A percentile compares a stretch with the other conserved stretches of the same genome.
Evolutionary conservation across 2,888 invertebrate genomes (phyloP).

Genomic region (Hermaeophaga mercurialis): DNA sequence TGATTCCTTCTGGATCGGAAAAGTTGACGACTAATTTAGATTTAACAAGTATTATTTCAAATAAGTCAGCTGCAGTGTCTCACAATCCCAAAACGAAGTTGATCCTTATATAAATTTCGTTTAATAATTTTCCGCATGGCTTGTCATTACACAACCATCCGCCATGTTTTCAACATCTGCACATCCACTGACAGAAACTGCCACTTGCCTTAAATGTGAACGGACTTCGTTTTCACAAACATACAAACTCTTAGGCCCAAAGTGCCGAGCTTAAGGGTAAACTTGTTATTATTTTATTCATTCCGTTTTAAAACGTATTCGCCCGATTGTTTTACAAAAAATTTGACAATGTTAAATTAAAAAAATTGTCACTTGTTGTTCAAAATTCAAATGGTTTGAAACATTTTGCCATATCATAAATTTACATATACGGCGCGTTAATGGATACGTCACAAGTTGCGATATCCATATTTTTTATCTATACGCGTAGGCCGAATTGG

Average conservation of each 20-base stretch:
- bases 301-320: not conserved
- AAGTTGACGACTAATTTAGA: no score
- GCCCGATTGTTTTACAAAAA: no score
- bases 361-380: no score
- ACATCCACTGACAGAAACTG: constrained; percentile 12
- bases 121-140: constrained; percentile 7
- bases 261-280: constrained; percentile 9
- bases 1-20: no score
- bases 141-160: constrained; percentile 2
- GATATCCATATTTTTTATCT: no score
- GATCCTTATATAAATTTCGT: not conserved
- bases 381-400: no score
- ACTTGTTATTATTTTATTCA: constrained; percentile 18
- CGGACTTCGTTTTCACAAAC: constrained; percentile 4
- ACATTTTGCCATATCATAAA: no score
- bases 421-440: no score
- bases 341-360: no score
- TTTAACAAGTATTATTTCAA: no score
- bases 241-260: constrained; percentile 3
- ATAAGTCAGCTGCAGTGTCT: not conserved
- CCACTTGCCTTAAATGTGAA: constrained; percentile 5
- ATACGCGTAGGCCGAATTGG: no score
- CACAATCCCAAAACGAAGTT: not conserved
- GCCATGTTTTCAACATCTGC: constrained; percentile 8
- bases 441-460: no score